Conservation (phyloP, 1,140 invertebrate species). For the Dinoponera quadriceps region DNA sequence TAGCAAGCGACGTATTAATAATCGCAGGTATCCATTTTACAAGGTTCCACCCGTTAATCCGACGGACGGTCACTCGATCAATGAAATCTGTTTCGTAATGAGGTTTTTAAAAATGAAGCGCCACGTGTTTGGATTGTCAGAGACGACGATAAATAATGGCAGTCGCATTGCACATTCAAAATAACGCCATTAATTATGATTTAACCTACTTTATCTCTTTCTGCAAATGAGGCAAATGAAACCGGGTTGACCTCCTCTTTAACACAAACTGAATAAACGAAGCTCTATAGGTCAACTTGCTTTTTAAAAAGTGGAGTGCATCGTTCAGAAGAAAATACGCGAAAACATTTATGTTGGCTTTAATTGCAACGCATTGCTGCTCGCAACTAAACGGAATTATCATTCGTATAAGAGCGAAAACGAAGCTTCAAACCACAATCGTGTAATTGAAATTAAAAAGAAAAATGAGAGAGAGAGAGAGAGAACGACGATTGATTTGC, state of each 20-base stretch:
- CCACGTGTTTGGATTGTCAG: slow-evolving; percentile 1
- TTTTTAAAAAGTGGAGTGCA: neutral
- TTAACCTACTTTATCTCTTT: neutral
- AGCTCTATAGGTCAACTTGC: neutral
- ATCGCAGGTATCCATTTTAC: too few relatives aligned
- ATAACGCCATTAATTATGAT: neutral
- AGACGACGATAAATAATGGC: neutral
- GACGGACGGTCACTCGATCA: neutral
- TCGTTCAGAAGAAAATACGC: slow-evolving; percentile 33
- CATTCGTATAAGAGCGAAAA: neutral
- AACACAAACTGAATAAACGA: slow-evolving; percentile 9
- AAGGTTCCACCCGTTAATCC: neutral
- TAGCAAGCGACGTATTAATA: too few relatives aligned
- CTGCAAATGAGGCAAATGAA: neutral
- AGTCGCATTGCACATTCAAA: slow-evolving; percentile 2
- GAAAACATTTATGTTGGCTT: slow-evolving; percentile 11
- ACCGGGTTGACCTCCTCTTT: neutral
- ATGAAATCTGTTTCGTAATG: neutral
- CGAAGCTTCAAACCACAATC: slow-evolving; percentile 4
- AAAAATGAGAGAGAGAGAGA: too few relatives aligned
- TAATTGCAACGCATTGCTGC: slow-evolving; percentile 17
- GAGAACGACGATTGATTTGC: neutral
- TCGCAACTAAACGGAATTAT: slow-evolving; percentile 23
- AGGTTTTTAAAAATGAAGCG: neutral
- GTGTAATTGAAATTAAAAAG: neutral